Evolutionary conservation across 1,140 invertebrate genomes (phyloP), one percentile per base, ranked within the genome.

Genomic region (Heliconius nattereri): DNA sequence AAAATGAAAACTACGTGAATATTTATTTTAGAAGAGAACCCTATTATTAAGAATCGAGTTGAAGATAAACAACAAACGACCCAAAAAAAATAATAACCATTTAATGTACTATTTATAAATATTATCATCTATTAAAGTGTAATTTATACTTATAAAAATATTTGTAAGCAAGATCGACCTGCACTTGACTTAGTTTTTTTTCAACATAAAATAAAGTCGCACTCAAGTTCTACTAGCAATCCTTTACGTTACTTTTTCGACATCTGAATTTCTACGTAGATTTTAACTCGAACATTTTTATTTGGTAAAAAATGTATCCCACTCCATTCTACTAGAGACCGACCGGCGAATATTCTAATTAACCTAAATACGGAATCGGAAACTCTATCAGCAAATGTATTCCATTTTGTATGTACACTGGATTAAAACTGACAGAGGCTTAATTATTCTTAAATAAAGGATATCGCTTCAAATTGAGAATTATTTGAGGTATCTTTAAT

Each of bases 401-500:
- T 76, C 23, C 57, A 71, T 76, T 72, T 52, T 74, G 74, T 60
- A 74, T 78, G 78, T 81, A 84, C 76, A 80, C 79, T 80, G 77
- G 75, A 71, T 74, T 72, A 70, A 71, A 71, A 71, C 60, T 66
- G 60, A 66, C 60, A 29, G 60, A 29, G 8, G 23, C 60, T 66
- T 66, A 29, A 66, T 29, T 84, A 83, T 83, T 85, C 77, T 81
- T 73, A 79, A 82, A 82, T 80, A 84, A 82, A 57, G 66, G 70
- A 81, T 79, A 78, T 73, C 9, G 23, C 11, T 29, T 29, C 11
- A 66, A 66, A 11, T 26, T 66, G 11, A 26, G 3, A 29, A 66
- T 11, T 2, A 26, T 26, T 26, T 26, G 23, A 57, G 20, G n/a
- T 57, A 57, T 11, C 23, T 26, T 26, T 29, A 11, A 11, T 60